Conservation (phyloP, 2,797 vertebrate genomes). For the Myotis pilosus region DNA sequence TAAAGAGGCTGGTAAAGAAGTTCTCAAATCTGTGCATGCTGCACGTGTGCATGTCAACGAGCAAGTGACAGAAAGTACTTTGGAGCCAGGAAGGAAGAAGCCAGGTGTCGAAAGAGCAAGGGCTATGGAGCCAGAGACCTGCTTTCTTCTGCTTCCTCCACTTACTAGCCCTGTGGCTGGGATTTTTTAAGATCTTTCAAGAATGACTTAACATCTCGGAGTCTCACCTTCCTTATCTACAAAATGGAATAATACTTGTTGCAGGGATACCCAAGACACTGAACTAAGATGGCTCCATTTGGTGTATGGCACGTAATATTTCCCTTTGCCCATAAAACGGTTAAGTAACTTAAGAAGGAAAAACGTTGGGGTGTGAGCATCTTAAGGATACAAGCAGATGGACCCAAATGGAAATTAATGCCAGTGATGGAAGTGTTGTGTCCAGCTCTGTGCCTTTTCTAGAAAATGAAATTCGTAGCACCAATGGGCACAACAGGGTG, state of each 20-base stretch:
- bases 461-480: background rate
- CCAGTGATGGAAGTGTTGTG: background rate
- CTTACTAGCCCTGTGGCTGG: background rate
- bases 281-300: background rate
- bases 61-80: background rate
- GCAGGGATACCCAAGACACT: background rate
- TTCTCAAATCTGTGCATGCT: background rate
- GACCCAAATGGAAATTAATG: background rate
- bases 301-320: background rate
- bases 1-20: background rate
- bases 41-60: background rate
- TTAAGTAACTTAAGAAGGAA: slow-evolving; percentile 24
- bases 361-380: background rate
- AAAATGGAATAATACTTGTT: background rate
- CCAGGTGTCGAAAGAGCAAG: background rate
- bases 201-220: background rate
- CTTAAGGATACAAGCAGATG: background rate
- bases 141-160: background rate
- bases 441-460: background rate
- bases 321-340: background rate
- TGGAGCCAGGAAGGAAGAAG: background rate
- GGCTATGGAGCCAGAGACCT: background rate
- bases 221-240: slow-evolving; percentile 1
- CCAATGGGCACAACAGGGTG: background rate
- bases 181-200: background rate